Evolutionary conservation across 2,888 invertebrate genomes (phyloP).

Genomic region (Caenorhabditis auriculariae): DNA sequence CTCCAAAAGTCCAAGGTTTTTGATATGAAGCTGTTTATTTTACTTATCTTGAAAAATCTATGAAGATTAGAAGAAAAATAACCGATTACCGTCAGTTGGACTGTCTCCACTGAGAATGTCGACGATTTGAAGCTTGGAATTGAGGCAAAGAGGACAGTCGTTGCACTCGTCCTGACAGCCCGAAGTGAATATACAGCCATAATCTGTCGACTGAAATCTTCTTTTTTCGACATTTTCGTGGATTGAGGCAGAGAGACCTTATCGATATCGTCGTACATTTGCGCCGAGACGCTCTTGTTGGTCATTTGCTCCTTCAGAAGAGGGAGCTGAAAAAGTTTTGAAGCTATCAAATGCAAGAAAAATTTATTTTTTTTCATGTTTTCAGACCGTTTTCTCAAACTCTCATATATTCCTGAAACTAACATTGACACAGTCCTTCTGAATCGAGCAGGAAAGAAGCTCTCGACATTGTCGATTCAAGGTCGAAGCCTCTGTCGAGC

Average conservation of each 20-base stretch:
- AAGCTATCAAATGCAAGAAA: too few relatives aligned
- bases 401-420: too few relatives aligned
- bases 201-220: conserved; percentile 50
- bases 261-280: conserved; percentile 56
- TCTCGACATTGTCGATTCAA: conserved; percentile 49
- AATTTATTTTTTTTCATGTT: conserved; percentile 5
- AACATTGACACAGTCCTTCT: conserved; percentile 51
- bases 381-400: too few relatives aligned
- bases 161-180: conserved; percentile 59
- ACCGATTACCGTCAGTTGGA: conserved; percentile 35
- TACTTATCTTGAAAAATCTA: too few relatives aligned
- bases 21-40: too few relatives aligned
- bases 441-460: conserved; percentile 47
- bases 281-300: conserved; percentile 39
- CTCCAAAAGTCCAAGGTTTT: too few relatives aligned
- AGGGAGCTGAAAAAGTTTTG: conserved; percentile 32
- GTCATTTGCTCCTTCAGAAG: conserved; percentile 38
- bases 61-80: too few relatives aligned
- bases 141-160: conserved; percentile 50
- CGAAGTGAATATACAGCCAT: conserved; percentile 58
- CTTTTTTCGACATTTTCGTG: not conserved
- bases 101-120: conserved; percentile 52
- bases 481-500: conserved; percentile 7
- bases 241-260: conserved; percentile 27
- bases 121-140: conserved; percentile 52